Conservation (phyloP, 2,797 vertebrate species). For the Rachycentron canadum region DNA sequence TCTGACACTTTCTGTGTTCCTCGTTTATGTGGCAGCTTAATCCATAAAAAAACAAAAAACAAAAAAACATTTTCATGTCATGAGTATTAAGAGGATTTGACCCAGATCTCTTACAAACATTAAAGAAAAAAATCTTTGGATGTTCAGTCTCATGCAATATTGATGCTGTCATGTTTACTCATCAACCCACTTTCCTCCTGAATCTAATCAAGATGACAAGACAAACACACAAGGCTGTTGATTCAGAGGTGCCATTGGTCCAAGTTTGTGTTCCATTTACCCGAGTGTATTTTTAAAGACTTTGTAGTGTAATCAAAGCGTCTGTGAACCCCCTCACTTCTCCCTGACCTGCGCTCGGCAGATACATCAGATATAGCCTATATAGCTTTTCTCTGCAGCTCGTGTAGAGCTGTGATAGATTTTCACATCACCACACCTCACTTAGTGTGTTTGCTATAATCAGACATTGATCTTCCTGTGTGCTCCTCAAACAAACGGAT, state of each 20-base stretch:
- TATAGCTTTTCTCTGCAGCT: constrained; percentile 51
- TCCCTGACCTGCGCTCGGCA: constrained; percentile 52
- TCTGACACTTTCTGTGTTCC: constrained; percentile 19
- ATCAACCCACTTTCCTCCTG: constrained; percentile 77
- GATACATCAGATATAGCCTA: constrained; percentile 62
- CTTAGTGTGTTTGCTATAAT: constrained; percentile 52
- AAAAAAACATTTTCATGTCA: constrained; percentile 34
- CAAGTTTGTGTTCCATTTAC: constrained; percentile 53
- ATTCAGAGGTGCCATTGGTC: constrained; percentile 70
- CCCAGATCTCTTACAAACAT: constrained; percentile 76
- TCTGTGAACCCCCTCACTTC: constrained; percentile 35
- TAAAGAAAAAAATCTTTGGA: constrained; percentile 69
- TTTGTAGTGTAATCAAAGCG: constrained; percentile 61
- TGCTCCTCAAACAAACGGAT: constrained; percentile 64
- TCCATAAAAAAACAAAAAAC: constrained; percentile 25
- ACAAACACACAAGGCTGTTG: constrained; percentile 56
- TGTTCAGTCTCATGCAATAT: constrained; percentile 79
- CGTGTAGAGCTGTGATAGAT: constrained; percentile 48
- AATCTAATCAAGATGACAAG: constrained; percentile 75
- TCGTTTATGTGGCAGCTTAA: constrained; percentile 39
- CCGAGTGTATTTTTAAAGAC: constrained; percentile 62
- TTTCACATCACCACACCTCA: constrained; percentile 36
- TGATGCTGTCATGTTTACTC: constrained; percentile 79
- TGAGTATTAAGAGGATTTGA: constrained; percentile 64
- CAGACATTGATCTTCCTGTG: constrained; percentile 58